Evolutionary conservation across 2,797 vertebrate genomes (phyloP).

Genomic region (Intellagama lesueurii): DNA sequence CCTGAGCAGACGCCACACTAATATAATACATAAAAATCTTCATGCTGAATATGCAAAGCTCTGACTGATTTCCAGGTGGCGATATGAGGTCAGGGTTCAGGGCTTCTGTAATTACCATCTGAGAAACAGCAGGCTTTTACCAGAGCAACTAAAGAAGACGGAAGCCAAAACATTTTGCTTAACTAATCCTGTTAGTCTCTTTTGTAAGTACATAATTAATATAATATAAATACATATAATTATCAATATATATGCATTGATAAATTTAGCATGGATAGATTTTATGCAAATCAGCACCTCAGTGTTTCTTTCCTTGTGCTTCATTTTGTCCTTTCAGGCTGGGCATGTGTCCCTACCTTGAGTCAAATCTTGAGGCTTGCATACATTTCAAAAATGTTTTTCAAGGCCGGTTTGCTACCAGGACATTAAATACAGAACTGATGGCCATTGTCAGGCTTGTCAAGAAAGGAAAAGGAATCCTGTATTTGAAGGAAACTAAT

Average conservation of each 20-base stretch:
- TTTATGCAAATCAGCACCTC: background rate
- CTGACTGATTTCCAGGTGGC: no score
- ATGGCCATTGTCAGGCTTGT: background rate
- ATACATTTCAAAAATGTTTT: background rate
- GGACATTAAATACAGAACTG: background rate
- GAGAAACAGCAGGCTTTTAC: no score
- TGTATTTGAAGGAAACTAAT: background rate
- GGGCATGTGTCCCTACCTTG: no score
- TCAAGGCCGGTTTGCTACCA: background rate
- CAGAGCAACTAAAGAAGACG: no score
- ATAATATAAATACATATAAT: background rate
- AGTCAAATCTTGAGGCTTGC: background rate
- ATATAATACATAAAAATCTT: no score
- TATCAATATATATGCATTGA: background rate
- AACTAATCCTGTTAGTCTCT: no score
- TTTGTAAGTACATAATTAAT: background rate
- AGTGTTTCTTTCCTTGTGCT: background rate
- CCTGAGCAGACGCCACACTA: no score
- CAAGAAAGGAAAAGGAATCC: background rate
- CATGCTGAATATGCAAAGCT: no score
- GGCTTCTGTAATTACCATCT: no score
- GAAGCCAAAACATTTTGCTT: no score
- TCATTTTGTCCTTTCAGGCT: background rate
- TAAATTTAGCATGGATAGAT: background rate
- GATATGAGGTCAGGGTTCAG: no score